phyloP scores from a whole-genome alignment of 2,113 vertebrate species.

The Thalassoma bifasciatum region DNA sequence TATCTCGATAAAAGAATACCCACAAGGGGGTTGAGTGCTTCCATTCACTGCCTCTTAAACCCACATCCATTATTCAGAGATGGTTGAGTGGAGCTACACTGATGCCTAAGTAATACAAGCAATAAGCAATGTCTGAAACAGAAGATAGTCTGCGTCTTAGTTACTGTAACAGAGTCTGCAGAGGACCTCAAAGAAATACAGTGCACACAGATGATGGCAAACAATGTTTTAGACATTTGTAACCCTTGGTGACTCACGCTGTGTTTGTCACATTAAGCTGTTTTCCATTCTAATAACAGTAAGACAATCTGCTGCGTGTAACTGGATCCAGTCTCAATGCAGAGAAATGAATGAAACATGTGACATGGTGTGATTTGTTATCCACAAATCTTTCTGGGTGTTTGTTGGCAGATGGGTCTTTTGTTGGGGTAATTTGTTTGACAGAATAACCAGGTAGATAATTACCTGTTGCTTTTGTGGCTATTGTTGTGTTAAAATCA shows the following conservation, averaged over 20 bases:
- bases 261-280: conserved; percentile 50
- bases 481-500: conserved; percentile 69
- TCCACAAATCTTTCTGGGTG: conserved; percentile 56
- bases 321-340: conserved; percentile 63
- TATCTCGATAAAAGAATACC: conserved; percentile 58
- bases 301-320: conserved; percentile 74
- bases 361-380: conserved; percentile 81
- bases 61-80: conserved; percentile 71
- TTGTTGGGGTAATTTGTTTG: conserved; percentile 78
- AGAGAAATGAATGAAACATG: conserved; percentile 76
- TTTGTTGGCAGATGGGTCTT: conserved; percentile 82
- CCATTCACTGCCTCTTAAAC: conserved; percentile 63
- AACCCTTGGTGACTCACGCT: conserved; percentile 41
- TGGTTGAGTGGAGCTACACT: conserved; percentile 32
- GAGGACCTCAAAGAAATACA: neutral
- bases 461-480: conserved; percentile 68
- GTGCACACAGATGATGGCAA: neutral
- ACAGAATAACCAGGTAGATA: conserved; percentile 79
- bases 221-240: conserved; percentile 17
- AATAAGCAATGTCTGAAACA: neutral
- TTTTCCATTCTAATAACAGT: conserved; percentile 61
- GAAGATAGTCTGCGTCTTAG: neutral
- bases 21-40: conserved; percentile 47
- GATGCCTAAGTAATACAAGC: conserved; percentile 29
- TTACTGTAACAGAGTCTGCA: neutral